Percentiles rank a stretch among this genome's conserved stretches.
Evolutionary conservation across 2,888 invertebrate genomes (phyloP).

Genomic region (Drosophila helvetica): DNA sequence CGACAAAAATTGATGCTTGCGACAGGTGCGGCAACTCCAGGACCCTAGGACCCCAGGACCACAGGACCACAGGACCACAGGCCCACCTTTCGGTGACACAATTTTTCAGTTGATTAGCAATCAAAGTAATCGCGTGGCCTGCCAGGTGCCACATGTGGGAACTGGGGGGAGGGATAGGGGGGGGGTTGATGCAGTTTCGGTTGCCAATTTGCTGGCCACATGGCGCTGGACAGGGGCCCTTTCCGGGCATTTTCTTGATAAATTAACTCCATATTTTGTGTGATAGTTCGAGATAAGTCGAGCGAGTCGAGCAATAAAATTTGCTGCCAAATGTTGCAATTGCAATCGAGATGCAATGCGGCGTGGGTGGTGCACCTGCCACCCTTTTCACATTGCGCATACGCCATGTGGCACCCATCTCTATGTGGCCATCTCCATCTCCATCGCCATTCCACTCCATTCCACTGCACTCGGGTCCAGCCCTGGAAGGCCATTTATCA

Average conservation of each 20-base stretch:
- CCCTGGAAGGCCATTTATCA: conserved; percentile 45
- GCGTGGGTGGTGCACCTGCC: neutral
- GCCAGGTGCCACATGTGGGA: conserved; percentile 17
- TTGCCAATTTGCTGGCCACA: conserved; percentile 49
- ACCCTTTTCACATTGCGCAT: conserved; percentile 48
- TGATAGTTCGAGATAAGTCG: conserved; percentile 2
- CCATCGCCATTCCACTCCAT: neutral
- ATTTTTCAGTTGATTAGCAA: conserved; percentile 51
- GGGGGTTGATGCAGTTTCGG: no score
- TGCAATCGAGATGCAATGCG: neutral
- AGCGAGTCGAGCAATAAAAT: conserved; percentile 33
- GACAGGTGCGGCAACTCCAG: neutral
- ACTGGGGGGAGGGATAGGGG: neutral
- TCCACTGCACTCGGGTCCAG: conserved; percentile 8
- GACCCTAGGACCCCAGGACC: neutral
- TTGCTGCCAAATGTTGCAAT: conserved; percentile 54
- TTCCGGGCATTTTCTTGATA: conserved; percentile 29
- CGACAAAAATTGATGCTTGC: neutral
- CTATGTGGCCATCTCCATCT: neutral
- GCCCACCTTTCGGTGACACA: no score
- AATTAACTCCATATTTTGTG: conserved; percentile 42
- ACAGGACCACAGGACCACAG: neutral
- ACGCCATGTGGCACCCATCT: conserved; percentile 40
- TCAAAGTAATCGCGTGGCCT: conserved; percentile 59
- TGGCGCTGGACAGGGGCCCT: conserved; percentile 5